Conservation (phyloP, 2,113 vertebrate genomes). For the Grammomys surdaster region DNA sequence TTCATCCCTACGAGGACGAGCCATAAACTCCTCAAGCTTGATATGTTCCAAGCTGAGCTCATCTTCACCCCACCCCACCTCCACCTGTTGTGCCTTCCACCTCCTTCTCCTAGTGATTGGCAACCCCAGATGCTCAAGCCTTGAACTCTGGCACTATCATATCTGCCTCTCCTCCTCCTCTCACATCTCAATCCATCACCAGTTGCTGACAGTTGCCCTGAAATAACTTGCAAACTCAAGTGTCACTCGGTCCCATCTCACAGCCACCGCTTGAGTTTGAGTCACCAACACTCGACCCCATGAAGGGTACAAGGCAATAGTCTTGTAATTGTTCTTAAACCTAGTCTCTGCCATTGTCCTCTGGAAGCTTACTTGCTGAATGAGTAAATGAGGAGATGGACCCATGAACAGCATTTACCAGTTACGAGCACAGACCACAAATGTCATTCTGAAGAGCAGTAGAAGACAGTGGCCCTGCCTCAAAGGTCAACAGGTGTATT, state of each 20-base stretch:
- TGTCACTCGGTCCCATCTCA: slow-evolving; percentile 21
- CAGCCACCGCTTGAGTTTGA: not conserved
- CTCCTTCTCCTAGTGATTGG: slow-evolving; percentile 62
- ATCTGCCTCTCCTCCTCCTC: slow-evolving; percentile 1
- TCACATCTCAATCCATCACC: slow-evolving; percentile 54
- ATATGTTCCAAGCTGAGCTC: slow-evolving; percentile 66
- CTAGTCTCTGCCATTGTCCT: not conserved
- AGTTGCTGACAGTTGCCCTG: slow-evolving; percentile 60
- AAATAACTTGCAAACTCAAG: slow-evolving; percentile 37
- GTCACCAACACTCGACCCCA: not conserved
- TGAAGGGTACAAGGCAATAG: not conserved
- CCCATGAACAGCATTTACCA: not conserved
- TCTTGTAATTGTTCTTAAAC: not conserved
- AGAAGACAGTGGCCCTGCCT: not conserved
- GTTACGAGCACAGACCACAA: slow-evolving; percentile 32
- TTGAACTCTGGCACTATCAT: slow-evolving; percentile 19
- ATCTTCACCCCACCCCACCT: slow-evolving; percentile 66
- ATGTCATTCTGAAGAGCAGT: not conserved
- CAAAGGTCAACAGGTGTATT: not conserved
- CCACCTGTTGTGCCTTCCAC: slow-evolving; percentile 70
- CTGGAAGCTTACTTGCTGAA: not conserved
- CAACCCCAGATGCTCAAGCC: slow-evolving; percentile 68
- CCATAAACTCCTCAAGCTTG: slow-evolving; percentile 68
- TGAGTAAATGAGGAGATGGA: not conserved
- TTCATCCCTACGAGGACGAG: slow-evolving; percentile 70